phyloP scores from a whole-genome alignment of 1,140 invertebrate genomes.

The Neelides sp. region DNA sequence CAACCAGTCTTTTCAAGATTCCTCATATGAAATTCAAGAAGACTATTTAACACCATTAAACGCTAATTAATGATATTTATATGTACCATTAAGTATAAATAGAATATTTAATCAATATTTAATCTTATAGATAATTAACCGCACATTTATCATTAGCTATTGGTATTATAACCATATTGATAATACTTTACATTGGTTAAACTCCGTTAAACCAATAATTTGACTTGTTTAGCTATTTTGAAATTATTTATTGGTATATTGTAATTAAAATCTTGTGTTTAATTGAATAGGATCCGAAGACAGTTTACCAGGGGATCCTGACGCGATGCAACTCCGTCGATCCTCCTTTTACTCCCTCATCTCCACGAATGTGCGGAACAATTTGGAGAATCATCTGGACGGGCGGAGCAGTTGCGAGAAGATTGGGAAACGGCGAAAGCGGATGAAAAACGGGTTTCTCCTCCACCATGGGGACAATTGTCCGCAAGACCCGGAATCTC shows the following conservation, averaged over 20 bases:
- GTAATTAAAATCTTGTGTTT: background rate
- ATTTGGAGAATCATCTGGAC: constrained; percentile 30
- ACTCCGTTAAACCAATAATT: no score
- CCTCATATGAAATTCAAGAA: no score
- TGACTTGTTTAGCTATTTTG: no score
- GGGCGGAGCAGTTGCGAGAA: constrained; percentile 10
- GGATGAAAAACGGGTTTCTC: constrained; percentile 25
- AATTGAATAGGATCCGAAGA: constrained; percentile 15
- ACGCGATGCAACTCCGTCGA: constrained; percentile 26
- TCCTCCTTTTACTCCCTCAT: constrained; percentile 29
- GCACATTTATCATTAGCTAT: no score
- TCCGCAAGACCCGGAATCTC: constrained; percentile 26
- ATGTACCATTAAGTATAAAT: no score
- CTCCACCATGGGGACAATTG: constrained; percentile 30
- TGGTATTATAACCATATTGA: no score
- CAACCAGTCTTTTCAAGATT: no score
- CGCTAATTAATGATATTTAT: no score
- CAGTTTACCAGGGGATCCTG: constrained; percentile 22
- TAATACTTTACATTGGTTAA: no score
- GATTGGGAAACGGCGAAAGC: constrained; percentile 13
- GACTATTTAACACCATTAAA: no score
- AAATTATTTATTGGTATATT: background rate
- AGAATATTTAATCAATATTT: no score
- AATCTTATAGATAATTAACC: no score
- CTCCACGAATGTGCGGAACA: constrained; percentile 26